These are phyloP conservation scores for Mesembrinibis cayennensis DNA, from an alignment of 2,113 vertebrate genomes.

Conservation along the genomic window DNA sequence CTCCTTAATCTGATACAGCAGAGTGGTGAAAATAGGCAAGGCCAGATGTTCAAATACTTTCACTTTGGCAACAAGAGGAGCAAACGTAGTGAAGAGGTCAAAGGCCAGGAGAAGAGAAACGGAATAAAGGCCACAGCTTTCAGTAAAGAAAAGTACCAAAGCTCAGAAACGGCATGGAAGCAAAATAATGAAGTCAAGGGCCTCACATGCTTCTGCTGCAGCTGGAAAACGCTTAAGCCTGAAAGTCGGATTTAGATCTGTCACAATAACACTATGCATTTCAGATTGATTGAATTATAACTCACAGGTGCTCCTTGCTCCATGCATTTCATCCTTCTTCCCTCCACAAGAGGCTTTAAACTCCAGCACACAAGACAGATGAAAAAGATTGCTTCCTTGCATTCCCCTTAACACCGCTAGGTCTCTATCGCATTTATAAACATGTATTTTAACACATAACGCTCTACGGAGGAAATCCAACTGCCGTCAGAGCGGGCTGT, in stretches of 20 bases:
- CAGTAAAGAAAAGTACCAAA: background rate
- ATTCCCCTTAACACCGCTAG: background rate
- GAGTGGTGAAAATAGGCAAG: constrained; percentile 57
- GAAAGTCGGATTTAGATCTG: constrained; percentile 32
- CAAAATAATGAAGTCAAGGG: constrained; percentile 54
- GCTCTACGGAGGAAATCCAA: background rate
- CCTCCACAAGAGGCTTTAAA: background rate
- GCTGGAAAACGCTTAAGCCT: background rate
- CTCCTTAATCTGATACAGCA: constrained; percentile 72
- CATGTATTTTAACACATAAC: background rate
- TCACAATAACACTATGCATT: constrained; percentile 19
- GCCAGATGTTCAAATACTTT: constrained; percentile 74
- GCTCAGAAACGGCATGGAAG: constrained; percentile 30
- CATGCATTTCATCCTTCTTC: background rate
- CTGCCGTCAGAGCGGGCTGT: background rate
- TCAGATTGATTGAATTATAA: constrained; percentile 48
- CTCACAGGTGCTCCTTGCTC: constrained; percentile 20
- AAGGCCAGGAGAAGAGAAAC: constrained; percentile 47
- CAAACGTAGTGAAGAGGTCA: constrained; percentile 61
- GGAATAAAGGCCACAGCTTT: constrained; percentile 25
- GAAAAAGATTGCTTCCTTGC: background rate
- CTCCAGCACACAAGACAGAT: background rate
- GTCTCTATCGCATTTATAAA: background rate
- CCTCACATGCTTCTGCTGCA: constrained; percentile 23
- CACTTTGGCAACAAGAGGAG: constrained; percentile 71